Base-by-base conservation (phyloP, 2,113 vertebrate species). In the Podarcis cretensis region DNA sequence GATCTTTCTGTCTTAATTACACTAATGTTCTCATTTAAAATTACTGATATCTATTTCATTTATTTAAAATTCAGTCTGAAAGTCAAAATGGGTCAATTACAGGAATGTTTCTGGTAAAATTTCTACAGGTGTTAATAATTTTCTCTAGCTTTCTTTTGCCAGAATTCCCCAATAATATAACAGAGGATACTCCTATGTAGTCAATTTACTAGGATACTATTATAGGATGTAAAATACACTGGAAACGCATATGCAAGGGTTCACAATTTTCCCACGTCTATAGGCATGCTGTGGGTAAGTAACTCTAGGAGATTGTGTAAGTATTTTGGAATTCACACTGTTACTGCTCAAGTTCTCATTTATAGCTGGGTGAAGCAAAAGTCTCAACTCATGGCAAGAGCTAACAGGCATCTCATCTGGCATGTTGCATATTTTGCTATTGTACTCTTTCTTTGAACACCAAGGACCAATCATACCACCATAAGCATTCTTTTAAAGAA, bases 71-170 rank as follows among this genome's bases (percentile, higher is more conserved):
- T 65, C 3, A 88, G 54, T 16, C 4, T 63, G n/a, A 91, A 75
- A 90, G 63, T 18, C 32, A 89, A 86, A 16, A 89, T 69, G 4
- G 87, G 27, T 6, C 30, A 35, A 27, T 76, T 87, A 40, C 25
- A 87, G 27, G 81, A 40, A 84, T 54, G 68, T 80, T 81, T 43
- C 89, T 84, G 25, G 75, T 40, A 85, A 80, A 83, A 66, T 78
- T 7, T 88, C n/a, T 5, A 5, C 12, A 54, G 2, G 2, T 87
- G 30, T 8, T 63, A 63, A 13, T 84, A 6, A 20, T 14, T 4
- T 40, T 69, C 54, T 90, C 83, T 18, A 79, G 63, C 57, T 48
- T 37, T 83, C 88, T 30, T 27, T 73, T 79, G 66, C 48, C 30
- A 78, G 43, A 48, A 30, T 78, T 48, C 27, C 21, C 35, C 76